These are phyloP conservation scores for Dicrurus megarhynchus DNA, from an alignment of 2,113 vertebrate genomes.

Conservation along the genomic window DNA sequence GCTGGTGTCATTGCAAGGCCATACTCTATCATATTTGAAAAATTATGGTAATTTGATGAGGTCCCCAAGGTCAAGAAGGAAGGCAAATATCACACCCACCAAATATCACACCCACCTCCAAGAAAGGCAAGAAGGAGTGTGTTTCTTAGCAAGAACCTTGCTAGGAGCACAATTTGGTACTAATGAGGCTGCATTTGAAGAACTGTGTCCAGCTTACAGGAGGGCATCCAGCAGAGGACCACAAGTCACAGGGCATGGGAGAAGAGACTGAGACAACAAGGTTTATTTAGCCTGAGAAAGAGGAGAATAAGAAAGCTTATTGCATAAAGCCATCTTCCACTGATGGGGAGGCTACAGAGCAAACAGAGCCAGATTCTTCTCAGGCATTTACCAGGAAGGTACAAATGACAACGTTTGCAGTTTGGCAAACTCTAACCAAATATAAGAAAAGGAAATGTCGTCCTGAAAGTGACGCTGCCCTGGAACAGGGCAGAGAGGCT, in stretches of 20 bases:
- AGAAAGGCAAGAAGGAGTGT: not conserved
- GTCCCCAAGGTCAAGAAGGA: not conserved
- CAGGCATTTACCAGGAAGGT: not conserved
- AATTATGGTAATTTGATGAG: not conserved
- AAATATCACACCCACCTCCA: not conserved
- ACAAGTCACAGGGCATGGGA: not conserved
- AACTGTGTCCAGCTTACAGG: not conserved
- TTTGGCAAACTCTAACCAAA: not conserved
- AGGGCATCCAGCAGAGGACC: not conserved
- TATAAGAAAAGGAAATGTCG: not conserved
- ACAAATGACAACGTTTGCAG: not conserved
- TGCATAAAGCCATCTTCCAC: not conserved
- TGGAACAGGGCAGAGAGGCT: not conserved
- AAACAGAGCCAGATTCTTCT: not conserved
- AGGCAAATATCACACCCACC: not conserved
- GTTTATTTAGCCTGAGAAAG: not conserved
- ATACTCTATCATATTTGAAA: not conserved
- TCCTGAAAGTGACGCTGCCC: not conserved
- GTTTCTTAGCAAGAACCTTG: not conserved
- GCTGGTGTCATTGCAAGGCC: not conserved
- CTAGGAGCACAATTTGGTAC: not conserved
- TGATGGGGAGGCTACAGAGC: not conserved
- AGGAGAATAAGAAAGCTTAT: not conserved
- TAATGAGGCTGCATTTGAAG: not conserved
- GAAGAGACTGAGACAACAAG: not conserved